A percentile compares a stretch with the other conserved stretches of the same genome.
Evolutionary conservation across 2,888 invertebrate genomes (phyloP).

Genomic region (Brachycybe producta): DNA sequence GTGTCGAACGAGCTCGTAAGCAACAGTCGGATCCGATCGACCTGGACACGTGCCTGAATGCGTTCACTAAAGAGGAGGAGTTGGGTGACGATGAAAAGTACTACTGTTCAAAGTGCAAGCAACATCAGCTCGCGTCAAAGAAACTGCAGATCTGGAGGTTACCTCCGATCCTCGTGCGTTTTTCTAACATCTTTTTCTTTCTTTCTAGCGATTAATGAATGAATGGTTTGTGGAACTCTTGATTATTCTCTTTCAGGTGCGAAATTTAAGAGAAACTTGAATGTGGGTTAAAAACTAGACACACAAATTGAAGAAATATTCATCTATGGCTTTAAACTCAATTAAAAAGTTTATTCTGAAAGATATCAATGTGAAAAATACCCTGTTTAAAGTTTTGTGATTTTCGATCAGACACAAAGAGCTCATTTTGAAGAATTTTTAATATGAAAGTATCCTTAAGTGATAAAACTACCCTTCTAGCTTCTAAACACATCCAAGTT

Average conservation of each 20-base stretch:
- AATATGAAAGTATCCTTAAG: too few relatives aligned
- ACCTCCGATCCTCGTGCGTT: conserved; percentile 66
- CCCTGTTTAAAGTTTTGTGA: neutral
- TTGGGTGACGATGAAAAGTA: conserved; percentile 64
- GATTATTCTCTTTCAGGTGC: too few relatives aligned
- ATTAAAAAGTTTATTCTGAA: too few relatives aligned
- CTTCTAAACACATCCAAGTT: too few relatives aligned
- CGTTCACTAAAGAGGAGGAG: conserved; percentile 76
- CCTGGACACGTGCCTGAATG: conserved; percentile 66
- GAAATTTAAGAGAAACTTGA: too few relatives aligned
- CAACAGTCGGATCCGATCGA: conserved; percentile 70
- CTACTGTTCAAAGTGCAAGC: conserved; percentile 69
- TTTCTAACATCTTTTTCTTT: neutral
- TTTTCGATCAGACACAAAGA: too few relatives aligned
- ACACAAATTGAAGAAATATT: too few relatives aligned
- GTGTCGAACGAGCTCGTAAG: conserved; percentile 53
- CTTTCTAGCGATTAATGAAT: neutral
- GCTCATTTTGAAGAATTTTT: too few relatives aligned
- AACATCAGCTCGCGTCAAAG: conserved; percentile 72
- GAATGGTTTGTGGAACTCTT: neutral
- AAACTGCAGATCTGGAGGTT: conserved; percentile 82
- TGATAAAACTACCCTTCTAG: too few relatives aligned
- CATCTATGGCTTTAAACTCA: conserved; percentile 2
- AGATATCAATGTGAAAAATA: too few relatives aligned
- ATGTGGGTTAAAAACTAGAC: too few relatives aligned